A percentile compares a stretch with the other conserved stretches of the same genome.
phyloP scores from a whole-genome alignment of 1,140 invertebrate species.

The Drosophila kanapiae region DNA sequence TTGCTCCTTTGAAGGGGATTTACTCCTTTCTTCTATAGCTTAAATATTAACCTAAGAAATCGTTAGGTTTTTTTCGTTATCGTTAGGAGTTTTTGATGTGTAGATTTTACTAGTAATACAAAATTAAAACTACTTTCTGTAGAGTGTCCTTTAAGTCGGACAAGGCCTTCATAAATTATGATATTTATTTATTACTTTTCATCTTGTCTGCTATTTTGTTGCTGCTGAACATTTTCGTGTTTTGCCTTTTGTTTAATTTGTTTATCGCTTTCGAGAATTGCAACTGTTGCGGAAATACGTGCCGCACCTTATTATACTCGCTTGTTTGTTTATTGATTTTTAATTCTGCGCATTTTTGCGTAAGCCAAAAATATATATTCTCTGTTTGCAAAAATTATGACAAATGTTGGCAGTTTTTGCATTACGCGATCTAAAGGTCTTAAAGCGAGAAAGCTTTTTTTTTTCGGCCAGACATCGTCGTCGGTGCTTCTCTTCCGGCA shows the following conservation, averaged over 20 bases:
- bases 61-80: no score
- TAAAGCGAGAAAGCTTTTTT: constrained; percentile 15
- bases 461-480: constrained; percentile 5
- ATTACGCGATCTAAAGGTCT: constrained; percentile 18
- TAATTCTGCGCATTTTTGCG: constrained; percentile 57
- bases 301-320: constrained; percentile 4
- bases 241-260: constrained; percentile 65
- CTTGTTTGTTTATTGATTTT: constrained; percentile 74
- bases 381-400: constrained; percentile 27
- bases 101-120: no score
- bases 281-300: constrained; percentile 77
- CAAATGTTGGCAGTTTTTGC: constrained; percentile 30
- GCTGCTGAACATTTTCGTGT: constrained; percentile 21
- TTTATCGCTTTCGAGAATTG: constrained; percentile 66
- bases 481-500: constrained; percentile 34
- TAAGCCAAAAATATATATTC: constrained; percentile 41
- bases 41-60: no score
- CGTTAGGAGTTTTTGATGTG: no score
- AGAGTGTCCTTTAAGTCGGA: background rate
- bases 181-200: constrained; percentile 12
- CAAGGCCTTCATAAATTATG: background rate
- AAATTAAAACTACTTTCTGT: background rate
- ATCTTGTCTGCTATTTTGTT: constrained; percentile 30
- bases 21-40: no score
- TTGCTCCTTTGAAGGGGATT: no score